phyloP scores from a whole-genome alignment of 2,797 vertebrate genomes.

The Echeneis naucrates region DNA sequence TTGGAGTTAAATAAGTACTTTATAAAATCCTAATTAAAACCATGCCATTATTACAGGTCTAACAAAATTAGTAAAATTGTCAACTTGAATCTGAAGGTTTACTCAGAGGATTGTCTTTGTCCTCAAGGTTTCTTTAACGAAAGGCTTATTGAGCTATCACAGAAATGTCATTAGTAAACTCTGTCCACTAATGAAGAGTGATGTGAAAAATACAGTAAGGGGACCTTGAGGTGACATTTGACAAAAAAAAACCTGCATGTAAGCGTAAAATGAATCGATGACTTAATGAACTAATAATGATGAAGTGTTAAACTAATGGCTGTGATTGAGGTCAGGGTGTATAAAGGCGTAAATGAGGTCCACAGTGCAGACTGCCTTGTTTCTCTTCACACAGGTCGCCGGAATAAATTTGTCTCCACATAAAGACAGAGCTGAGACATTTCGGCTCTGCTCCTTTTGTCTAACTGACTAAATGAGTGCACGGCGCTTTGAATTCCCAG shows the following conservation, averaged over 20 bases:
- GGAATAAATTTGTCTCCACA: constrained; percentile 26
- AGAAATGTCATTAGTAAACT: not conserved
- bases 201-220: not conserved
- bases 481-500: constrained; percentile 55
- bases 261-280: too few relatives aligned
- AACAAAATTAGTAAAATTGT: not conserved
- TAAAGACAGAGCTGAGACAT: too few relatives aligned
- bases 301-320: not conserved
- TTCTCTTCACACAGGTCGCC: constrained; percentile 11
- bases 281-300: not conserved
- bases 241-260: not conserved
- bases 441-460: constrained; percentile 57
- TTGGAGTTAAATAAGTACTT: not conserved
- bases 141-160: not conserved
- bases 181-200: not conserved
- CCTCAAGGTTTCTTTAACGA: not conserved
- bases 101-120: not conserved
- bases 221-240: not conserved
- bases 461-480: constrained; percentile 53
- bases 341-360: not conserved
- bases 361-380: not conserved
- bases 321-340: not conserved
- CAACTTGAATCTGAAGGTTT: not conserved
- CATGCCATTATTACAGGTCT: not conserved
- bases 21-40: not conserved